phyloP scores from a whole-genome alignment of 2,797 vertebrate species.

The Dromococcyx pavoninus region DNA sequence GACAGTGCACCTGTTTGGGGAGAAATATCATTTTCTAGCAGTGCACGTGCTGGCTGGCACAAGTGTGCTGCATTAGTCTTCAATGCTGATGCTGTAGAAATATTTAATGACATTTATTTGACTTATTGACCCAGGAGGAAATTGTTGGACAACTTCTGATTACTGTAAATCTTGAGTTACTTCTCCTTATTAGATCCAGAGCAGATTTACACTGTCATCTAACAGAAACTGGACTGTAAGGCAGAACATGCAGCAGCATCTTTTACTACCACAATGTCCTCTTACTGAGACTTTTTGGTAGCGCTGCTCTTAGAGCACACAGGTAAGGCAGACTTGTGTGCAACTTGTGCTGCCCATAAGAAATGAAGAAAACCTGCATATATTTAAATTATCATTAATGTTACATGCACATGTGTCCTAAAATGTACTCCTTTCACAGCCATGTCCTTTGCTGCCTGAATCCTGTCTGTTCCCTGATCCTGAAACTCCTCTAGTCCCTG shows the following conservation, averaged over 20 bases:
- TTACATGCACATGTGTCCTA: not conserved
- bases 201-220: not conserved
- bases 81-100: not conserved
- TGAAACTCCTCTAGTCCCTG: not conserved
- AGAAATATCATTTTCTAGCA: not conserved
- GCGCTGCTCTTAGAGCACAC: not conserved
- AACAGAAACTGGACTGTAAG: not conserved
- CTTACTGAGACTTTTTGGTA: not conserved
- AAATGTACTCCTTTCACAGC: not conserved
- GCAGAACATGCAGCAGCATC: not conserved
- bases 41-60: not conserved
- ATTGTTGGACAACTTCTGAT: not conserved
- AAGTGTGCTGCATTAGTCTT: not conserved
- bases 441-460: not conserved
- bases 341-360: not conserved
- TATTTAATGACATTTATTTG: not conserved
- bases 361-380: not conserved
- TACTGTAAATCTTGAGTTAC: not conserved
- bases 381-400: not conserved
- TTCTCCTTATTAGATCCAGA: not conserved
- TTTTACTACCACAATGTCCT: not conserved
- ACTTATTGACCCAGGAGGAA: not conserved
- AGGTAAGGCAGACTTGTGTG: not conserved
- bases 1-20: accelerated
- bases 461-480: not conserved